These are phyloP conservation scores for Sylvia atricapilla DNA, from an alignment of 2,113 vertebrate species.

Conservation along the genomic window DNA sequence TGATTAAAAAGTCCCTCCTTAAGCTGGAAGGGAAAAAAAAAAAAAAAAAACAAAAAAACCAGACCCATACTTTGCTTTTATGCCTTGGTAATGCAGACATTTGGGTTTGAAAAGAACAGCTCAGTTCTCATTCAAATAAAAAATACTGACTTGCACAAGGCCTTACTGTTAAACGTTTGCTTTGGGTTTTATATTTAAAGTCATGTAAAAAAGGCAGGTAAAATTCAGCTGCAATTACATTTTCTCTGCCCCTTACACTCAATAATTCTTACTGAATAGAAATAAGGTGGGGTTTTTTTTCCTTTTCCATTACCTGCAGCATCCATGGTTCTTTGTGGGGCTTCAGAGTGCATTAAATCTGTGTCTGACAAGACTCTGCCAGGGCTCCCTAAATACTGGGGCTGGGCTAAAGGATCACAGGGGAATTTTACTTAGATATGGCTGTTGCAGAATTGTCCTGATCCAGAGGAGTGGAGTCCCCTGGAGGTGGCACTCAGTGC, in stretches of 20 bases:
- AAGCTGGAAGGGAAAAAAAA: not conserved
- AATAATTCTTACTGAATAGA: not conserved
- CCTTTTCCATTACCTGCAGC: not conserved
- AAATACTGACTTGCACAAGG: not conserved
- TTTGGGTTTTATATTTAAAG: not conserved
- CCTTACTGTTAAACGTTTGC: not conserved
- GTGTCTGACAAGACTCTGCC: not conserved
- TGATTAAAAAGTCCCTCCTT: not conserved
- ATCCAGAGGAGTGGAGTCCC: not conserved
- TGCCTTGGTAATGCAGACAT: not conserved
- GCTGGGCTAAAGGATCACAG: not conserved
- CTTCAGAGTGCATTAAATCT: not conserved
- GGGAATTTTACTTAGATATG: rapidly evolving
- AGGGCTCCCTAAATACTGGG: not conserved
- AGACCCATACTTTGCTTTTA: not conserved
- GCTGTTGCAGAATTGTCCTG: not conserved
- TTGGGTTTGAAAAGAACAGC: not conserved
- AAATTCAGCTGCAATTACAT: not conserved
- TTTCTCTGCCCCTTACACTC: not conserved
- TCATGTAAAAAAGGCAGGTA: not conserved
- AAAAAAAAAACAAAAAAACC: not conserved
- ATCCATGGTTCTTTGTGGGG: not conserved
- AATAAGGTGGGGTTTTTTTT: not conserved
- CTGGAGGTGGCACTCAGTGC: not conserved
- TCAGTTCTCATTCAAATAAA: not conserved